Evolutionary conservation across 1,140 invertebrate species (phyloP).

Genomic region (Drosophila kikkawai): DNA sequence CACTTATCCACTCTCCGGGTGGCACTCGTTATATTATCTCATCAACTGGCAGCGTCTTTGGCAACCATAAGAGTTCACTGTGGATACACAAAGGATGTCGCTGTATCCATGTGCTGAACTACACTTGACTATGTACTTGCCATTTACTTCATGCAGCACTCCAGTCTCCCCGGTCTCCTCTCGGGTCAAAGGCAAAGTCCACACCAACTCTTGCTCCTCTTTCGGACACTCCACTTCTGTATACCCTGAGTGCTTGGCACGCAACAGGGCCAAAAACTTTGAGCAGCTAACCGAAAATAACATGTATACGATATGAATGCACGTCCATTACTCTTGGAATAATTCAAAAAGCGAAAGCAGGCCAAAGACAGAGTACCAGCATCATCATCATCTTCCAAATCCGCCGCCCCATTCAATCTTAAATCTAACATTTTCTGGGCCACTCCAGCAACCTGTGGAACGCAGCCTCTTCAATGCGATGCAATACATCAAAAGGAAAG

Average conservation of each 20-base stretch:
- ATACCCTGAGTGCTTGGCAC: constrained; percentile 67
- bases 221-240: constrained; percentile 17
- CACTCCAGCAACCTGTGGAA: constrained; percentile 80
- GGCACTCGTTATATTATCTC: constrained; percentile 79
- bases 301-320: constrained; percentile 44
- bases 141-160: constrained; percentile 49
- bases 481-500: constrained; percentile 83
- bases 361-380: constrained; percentile 29
- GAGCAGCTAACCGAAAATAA: constrained; percentile 56
- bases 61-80: constrained; percentile 60
- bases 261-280: constrained; percentile 58
- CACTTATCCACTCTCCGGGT: constrained; percentile 77
- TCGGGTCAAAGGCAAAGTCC: constrained; percentile 73
- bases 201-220: constrained; percentile 47
- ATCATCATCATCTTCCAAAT: constrained; percentile 12
- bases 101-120: constrained; percentile 43
- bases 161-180: neutral
- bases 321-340: constrained; percentile 43
- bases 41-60: constrained; percentile 74
- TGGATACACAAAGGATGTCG: constrained; percentile 43
- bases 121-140: constrained; percentile 63
- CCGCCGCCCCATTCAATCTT: constrained; percentile 23
- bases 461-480: constrained; percentile 79
- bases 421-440: constrained; percentile 32
- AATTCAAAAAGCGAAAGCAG: constrained; percentile 44